A percentile compares a stretch with the other conserved stretches of the same genome.
These are phyloP conservation scores for Threskiornis aethiopicus DNA, from an alignment of 2,797 vertebrate genomes.

Conservation along the genomic window DNA sequence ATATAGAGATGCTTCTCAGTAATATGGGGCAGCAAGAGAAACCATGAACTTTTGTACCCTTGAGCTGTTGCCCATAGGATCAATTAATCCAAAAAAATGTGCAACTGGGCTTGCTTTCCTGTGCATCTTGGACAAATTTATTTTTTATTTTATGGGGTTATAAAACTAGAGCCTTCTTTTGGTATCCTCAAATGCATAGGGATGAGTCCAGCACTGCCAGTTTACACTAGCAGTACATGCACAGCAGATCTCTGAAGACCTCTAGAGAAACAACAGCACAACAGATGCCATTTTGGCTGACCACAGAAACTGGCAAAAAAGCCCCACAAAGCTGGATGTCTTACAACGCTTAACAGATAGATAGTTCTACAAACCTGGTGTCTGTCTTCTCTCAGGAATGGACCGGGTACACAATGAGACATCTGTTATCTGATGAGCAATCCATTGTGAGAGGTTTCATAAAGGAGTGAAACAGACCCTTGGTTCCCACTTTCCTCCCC, in stretches of 20 bases:
- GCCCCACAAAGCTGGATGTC: neutral
- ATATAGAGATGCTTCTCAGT: neutral
- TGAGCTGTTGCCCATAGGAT: neutral
- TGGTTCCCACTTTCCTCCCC: neutral
- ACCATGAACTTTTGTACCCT: neutral
- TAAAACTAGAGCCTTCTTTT: neutral
- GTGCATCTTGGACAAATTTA: neutral
- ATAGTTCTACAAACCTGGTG: neutral
- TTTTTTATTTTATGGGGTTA: neutral
- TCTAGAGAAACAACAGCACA: neutral
- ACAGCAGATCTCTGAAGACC: neutral
- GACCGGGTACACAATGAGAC: neutral
- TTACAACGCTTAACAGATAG: neutral
- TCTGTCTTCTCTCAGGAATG: neutral
- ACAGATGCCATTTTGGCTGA: constrained; percentile 11
- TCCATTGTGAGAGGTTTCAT: neutral
- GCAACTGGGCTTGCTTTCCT: neutral
- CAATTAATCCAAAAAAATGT: neutral
- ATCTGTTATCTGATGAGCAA: neutral
- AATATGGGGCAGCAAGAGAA: neutral
- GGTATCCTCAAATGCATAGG: neutral
- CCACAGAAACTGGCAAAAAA: neutral
- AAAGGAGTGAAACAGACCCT: neutral
- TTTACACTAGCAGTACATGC: neutral
- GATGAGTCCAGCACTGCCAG: neutral